Conservation (phyloP, 2,888 invertebrate genomes). For the Sympetrum striolatum region DNA sequence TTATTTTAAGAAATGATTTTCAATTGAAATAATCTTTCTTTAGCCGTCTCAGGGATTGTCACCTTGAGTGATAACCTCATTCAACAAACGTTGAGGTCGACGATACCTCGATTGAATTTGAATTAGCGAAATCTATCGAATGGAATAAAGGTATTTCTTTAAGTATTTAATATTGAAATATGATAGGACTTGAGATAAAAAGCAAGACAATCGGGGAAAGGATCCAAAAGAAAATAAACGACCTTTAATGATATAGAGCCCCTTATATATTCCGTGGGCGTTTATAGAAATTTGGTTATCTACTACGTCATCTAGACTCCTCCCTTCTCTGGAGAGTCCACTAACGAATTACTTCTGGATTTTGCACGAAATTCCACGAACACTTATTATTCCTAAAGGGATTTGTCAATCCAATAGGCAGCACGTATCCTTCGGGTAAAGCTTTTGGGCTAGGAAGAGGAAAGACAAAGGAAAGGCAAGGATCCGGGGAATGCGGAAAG, state of each 20-base stretch:
- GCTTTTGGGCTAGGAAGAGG: neutral
- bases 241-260: neutral
- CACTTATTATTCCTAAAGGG: neutral
- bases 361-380: neutral
- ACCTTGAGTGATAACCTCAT: too few species aligned
- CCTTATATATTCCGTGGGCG: too few species aligned
- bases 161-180: too few species aligned
- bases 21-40: too few species aligned
- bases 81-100: too few species aligned
- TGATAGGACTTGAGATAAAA: too few species aligned
- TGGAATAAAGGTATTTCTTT: too few species aligned
- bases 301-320: neutral
- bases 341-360: neutral
- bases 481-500: neutral
- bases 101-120: too few species aligned
- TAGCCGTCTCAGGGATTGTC: too few species aligned
- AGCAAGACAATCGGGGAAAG: neutral
- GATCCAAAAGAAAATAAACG: neutral
- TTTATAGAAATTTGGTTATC: neutral
- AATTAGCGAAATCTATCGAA: too few species aligned
- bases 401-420: neutral
- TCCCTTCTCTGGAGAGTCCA: neutral
- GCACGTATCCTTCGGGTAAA: neutral
- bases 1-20: too few species aligned
- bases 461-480: neutral